phyloP scores from a whole-genome alignment of 2,888 invertebrate genomes.

The Metalampra italica region DNA sequence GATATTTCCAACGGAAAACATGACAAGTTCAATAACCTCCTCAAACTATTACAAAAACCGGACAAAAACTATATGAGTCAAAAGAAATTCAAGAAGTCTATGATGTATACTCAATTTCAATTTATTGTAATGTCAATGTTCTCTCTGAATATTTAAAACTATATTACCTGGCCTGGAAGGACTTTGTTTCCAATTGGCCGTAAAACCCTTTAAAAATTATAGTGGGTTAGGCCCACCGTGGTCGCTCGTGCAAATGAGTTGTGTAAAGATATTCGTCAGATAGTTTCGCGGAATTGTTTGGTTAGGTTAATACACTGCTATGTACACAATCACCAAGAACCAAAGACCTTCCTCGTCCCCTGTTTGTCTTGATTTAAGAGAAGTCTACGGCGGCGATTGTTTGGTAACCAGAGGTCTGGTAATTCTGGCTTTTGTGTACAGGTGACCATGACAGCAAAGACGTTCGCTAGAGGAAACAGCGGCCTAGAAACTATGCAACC shows the following conservation, averaged over 20 bases:
- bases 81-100: no score
- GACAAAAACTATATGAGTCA: no score
- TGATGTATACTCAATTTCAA: no score
- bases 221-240: constrained; percentile 10
- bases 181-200: no score
- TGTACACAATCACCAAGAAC: constrained; percentile 25
- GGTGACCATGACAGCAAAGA: constrained; percentile 37
- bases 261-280: constrained; percentile 49
- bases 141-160: no score
- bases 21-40: no score
- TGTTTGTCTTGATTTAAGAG: constrained; percentile 3
- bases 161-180: no score
- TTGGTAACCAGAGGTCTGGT: constrained; percentile 18
- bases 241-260: constrained; percentile 45
- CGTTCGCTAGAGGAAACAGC: constrained; percentile 41
- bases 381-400: constrained; percentile 6
- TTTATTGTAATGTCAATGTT: no score
- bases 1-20: no score
- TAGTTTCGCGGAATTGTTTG: constrained; percentile 52
- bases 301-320: constrained; percentile 45
- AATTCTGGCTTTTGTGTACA: constrained; percentile 24
- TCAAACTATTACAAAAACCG: no score
- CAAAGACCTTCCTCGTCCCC: constrained; percentile 25
- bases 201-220: no score
- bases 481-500: constrained; percentile 40